Base-by-base conservation (phyloP, 2,113 vertebrate genomes). In the Varanus komodoensis region DNA sequence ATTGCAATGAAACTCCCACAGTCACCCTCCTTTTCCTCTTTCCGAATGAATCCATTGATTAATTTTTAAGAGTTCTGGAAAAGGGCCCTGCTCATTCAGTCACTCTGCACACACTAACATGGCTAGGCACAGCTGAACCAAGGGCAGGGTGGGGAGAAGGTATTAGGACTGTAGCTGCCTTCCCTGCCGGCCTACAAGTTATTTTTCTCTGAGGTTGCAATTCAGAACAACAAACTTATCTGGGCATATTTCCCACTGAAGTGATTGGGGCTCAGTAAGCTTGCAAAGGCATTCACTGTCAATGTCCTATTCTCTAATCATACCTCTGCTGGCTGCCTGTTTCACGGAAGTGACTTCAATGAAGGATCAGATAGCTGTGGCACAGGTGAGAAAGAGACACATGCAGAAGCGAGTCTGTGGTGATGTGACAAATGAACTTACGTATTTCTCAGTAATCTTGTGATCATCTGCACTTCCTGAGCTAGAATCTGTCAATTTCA, bases 21-120 rank as follows among this genome's bases (percentile, higher is more conserved):
- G 19, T n/a, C 50, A 32, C 88, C 86, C 44, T 87, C 79, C 73
- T 73, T 50, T 88, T 86, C 88, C 54, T 29, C 57, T 50, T 87
- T 94, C 44, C 87, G 29, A 94, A 48, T 11, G 84, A 86, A 92
- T 29, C 52, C 92, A 89, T 0, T 6, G n/a, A 48, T 92, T 86
- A 82, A 84, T 88, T 89, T 78, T 83, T 92, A 38, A 91, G 89
- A 91, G 54, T 0, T 0, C 73, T 67, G 0, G 0, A 92, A 90
- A 80, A 4, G 0, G 1, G 57, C 38, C 88, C 78, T 5, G 1
- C 27, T 61, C 73, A 67, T 77, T 89, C 83, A 69, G 83, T 71
- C 1, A 0, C 38, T 92, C 69, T 87, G 21, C 6, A 1, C 68
- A 73, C 11, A 87, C 3, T 57, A 84, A 87, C 67, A 25, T 89